Evolutionary conservation across 2,888 invertebrate species (phyloP).

Genomic region (Zaprionus bogoriensis): DNA sequence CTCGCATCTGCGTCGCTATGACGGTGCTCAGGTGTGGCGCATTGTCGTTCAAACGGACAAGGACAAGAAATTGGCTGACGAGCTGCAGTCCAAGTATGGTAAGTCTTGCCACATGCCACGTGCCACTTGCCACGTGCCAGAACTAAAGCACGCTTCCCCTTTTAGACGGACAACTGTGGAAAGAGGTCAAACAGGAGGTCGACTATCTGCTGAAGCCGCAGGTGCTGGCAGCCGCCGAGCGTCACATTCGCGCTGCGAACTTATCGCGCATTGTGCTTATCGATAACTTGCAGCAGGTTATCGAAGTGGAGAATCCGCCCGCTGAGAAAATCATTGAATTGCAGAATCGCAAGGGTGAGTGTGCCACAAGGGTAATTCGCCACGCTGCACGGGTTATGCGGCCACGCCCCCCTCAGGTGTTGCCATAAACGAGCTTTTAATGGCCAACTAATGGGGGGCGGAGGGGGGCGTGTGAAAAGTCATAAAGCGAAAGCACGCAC

Average conservation of each 20-base stretch:
- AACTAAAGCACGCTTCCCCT: background rate
- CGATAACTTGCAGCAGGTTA: constrained; percentile 90
- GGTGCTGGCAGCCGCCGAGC: constrained; percentile 86
- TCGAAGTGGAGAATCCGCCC: constrained; percentile 91
- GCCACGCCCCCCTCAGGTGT: constrained; percentile 46
- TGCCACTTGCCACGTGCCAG: background rate
- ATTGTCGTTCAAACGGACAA: constrained; percentile 84
- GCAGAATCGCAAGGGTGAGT: constrained; percentile 88
- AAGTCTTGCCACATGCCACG: constrained; percentile 56
- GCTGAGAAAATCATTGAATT: constrained; percentile 87
- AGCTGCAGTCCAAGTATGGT: constrained; percentile 86
- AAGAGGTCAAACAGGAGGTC: constrained; percentile 83
- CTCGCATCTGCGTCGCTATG: constrained; percentile 85
- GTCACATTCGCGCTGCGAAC: constrained; percentile 85
- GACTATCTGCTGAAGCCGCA: constrained; percentile 89
- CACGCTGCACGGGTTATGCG: background rate
- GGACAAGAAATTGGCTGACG: constrained; percentile 84
- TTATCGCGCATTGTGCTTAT: constrained; percentile 89
- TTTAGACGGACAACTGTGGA: constrained; percentile 82
- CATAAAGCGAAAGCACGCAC: constrained; percentile 66
- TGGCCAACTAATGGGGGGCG: constrained; percentile 47
- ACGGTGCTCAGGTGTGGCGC: constrained; percentile 91
- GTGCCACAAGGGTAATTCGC: background rate
- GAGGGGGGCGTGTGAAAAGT: constrained; percentile 66
- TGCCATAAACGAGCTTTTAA: constrained; percentile 69